Evolutionary conservation across 2,113 vertebrate species (phyloP), one percentile per base, ranked within the genome.

Genomic region (Anarrhichthys ocellatus): DNA sequence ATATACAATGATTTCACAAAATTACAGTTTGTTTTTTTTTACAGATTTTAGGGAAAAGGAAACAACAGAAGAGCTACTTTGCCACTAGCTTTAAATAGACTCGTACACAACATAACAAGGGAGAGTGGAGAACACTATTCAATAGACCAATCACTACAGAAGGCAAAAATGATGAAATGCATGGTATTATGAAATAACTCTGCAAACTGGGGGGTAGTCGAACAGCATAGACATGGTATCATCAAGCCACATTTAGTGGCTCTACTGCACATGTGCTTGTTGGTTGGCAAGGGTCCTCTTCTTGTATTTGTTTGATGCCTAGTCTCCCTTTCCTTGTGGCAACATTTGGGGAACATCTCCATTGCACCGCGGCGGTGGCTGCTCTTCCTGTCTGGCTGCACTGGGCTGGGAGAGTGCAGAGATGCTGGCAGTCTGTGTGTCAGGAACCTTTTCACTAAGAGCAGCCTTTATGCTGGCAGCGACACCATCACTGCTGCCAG

Each of bases 351-450:
- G 85, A 76, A 92, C 90, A 54, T 96, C 95, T 40, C 96, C 96
- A 1, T 97, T 97, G 93, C 96, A 96, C 75, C 87, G 92, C 76
- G 83, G 20, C 66, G 94, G 87, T 27, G 90, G 85, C 65, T 91
- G 93, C 77, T 91, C 94, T 11, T 93, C 94, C 77, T 88, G 93
- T 58, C 85, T 85, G 68, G 83, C 92, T 22, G 93, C 67, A 52
- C 76, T 90, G 73, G 89, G 93, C 83, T 86, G 54, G 70, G 91
- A 77, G 72, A 83, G 91, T 42, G 92, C 80, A 15, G 88, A 46
- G 24, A 73, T 46, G 65, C 56, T 59, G 58, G 78, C 61, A 86
- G 90, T 88, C 90, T 92, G 89, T 91, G 84, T 89, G 88, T 92
- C 88, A 27, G 93, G 82, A 89, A 80, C 76, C 88, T 87, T 86